Evolutionary conservation across 2,113 vertebrate genomes (phyloP), one percentile per base, ranked within the genome.

Genomic region (Anser cygnoides): DNA sequence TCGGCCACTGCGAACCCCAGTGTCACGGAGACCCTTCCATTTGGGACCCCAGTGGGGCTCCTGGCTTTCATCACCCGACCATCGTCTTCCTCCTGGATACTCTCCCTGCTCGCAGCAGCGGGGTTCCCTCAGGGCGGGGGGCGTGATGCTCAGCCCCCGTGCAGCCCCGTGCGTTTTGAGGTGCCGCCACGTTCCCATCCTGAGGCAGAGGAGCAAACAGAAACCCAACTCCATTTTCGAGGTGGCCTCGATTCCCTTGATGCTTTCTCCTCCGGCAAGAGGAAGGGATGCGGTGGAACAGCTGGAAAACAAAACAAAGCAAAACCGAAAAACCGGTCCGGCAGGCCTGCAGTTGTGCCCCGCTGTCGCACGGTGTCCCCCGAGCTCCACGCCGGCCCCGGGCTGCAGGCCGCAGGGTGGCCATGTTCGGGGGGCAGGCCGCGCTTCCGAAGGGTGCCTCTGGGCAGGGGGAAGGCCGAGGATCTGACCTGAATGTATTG

Each of bases 301-400:
- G 29, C 11, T 37, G 10, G 33, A 13, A 81, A 86, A 59, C 22
- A 22, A 25, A 50, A 43, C 43, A 43, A 39, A 39, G 4, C 39
- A 39, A 49, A 49, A 10, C 20, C 20, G 21, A 46, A 46, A 46
- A 46, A 20, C 19, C 10, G 5, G 46, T 22, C 46, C 22, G 46
- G 20, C 46, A 49, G 46, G 46, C 50, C 19, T 96, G 96, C 46
- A 97, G 74, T 96, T 92, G 84, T 67, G 52, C n/a, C 65, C 50
- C 6, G 1, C 54, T 18, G 91, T 70, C 97, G 78, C 95, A 93
- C 62, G 96, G 89, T 94, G 97, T 95, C 97, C 95, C 91, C 92
- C 2, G 83, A 84, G 76, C 87, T 88, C 96, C 50, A 52, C n/a
- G 35, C 39, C 9, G 2, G 2, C 49, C 49, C 22, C 21, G 22